A percentile compares a stretch with the other conserved stretches of the same genome.
Evolutionary conservation across 2,797 vertebrate species (phyloP).

Genomic region (Amblyopsis hoosieri): DNA sequence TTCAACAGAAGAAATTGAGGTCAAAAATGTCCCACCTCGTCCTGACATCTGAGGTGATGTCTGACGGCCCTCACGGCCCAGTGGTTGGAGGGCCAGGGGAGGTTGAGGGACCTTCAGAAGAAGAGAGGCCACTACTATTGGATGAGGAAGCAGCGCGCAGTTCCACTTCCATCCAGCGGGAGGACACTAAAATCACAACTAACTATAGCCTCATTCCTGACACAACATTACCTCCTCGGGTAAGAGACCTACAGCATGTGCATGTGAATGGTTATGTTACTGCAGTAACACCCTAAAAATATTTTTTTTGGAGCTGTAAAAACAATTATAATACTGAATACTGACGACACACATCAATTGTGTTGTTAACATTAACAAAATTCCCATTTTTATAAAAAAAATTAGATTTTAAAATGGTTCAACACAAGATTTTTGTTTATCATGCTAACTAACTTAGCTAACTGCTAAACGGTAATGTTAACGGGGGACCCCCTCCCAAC

Average conservation of each 20-base stretch:
- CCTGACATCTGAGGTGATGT: constrained; percentile 58
- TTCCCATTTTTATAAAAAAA: no score
- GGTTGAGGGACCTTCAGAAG: constrained; percentile 49
- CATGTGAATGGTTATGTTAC: neutral
- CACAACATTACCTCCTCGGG: constrained; percentile 61
- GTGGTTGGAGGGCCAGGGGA: constrained; percentile 25
- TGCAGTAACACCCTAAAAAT: no score
- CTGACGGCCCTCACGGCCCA: constrained; percentile 22
- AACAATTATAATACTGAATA: no score
- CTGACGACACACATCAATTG: no score
- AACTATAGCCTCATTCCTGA: constrained; percentile 74
- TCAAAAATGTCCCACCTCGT: constrained; percentile 75
- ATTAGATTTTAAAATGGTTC: no score
- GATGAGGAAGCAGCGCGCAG: constrained; percentile 22
- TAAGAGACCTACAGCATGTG: constrained; percentile 32
- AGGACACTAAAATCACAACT: constrained; percentile 54
- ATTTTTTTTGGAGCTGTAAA: no score
- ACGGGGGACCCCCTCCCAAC: no score
- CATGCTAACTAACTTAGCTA: no score
- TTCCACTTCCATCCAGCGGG: constrained; percentile 34
- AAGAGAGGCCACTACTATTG: constrained; percentile 72
- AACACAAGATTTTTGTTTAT: no score
- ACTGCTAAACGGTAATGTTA: no score
- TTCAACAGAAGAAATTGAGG: constrained; percentile 69
- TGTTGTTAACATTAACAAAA: no score